Evolutionary conservation across 2,888 invertebrate genomes (phyloP).

Genomic region (Temnothorax ravouxi): DNA sequence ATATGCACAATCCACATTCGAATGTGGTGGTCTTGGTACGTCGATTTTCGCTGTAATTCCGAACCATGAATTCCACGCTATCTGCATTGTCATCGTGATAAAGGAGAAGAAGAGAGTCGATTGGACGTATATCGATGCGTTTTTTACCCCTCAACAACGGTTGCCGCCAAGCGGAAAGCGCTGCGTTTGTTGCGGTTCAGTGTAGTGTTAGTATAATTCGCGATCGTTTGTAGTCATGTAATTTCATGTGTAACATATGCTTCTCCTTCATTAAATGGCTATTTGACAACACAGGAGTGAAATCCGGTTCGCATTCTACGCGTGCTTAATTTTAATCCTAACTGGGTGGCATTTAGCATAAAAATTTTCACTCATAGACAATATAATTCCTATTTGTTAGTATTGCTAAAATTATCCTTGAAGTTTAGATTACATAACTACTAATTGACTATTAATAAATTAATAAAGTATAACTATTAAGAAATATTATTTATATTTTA

Average conservation of each 20-base stretch:
- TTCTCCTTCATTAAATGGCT: neutral
- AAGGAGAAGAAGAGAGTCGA: constrained; percentile 57
- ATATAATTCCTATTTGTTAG: neutral
- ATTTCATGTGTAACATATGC: neutral
- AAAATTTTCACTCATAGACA: neutral
- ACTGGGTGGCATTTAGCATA: neutral
- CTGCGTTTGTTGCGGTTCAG: constrained; percentile 5
- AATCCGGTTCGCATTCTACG: neutral
- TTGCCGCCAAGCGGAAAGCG: constrained; percentile 16
- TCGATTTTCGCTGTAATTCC: constrained; percentile 58
- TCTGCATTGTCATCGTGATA: constrained; percentile 72
- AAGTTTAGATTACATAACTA: neutral
- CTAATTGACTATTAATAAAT: constrained; percentile 7
- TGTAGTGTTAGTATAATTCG: constrained; percentile 11
- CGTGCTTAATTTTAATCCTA: neutral
- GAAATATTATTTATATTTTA: neutral
- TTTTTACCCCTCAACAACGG: constrained; percentile 17
- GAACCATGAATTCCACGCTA: constrained; percentile 63
- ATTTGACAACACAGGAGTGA: neutral
- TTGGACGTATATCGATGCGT: constrained; percentile 63
- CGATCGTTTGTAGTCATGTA: neutral
- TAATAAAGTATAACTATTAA: neutral
- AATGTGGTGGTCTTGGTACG: constrained; percentile 38
- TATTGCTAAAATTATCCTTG: neutral
- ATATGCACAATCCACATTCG: constrained; percentile 32